These are phyloP conservation scores for Caenorhabditis japonica DNA, from an alignment of 2,888 invertebrate genomes.

Conservation along the genomic window DNA sequence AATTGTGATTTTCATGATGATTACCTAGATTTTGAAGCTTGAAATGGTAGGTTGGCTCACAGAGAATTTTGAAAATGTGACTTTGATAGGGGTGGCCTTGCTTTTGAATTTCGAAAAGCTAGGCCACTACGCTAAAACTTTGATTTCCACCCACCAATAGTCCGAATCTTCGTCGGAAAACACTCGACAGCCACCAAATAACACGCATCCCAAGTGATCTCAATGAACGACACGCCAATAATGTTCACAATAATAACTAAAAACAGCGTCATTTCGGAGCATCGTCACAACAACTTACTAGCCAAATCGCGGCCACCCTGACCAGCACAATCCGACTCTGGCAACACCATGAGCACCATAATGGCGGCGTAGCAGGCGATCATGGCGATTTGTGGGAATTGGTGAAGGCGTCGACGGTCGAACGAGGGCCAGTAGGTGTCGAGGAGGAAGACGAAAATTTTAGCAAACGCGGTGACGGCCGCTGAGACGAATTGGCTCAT, in stretches of 20 bases:
- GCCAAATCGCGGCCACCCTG: slow-evolving; percentile 54
- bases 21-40: no score
- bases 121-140: neutral
- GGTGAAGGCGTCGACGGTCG: slow-evolving; percentile 72
- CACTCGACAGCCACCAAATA: slow-evolving; percentile 74
- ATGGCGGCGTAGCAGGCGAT: slow-evolving; percentile 67
- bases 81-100: no score
- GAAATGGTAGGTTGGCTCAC: no score
- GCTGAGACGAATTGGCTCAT: slow-evolving; percentile 61
- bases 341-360: slow-evolving; percentile 62
- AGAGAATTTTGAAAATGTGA: no score
- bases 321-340: slow-evolving; percentile 51
- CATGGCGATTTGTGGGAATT: slow-evolving; percentile 69
- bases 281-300: slow-evolving; percentile 37
- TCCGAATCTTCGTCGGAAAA: slow-evolving; percentile 63
- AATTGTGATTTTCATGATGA: neutral
- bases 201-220: slow-evolving; percentile 75
- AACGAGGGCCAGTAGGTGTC: slow-evolving; percentile 68
- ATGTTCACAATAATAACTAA: slow-evolving; percentile 70
- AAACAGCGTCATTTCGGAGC: no score
- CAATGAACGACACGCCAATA: slow-evolving; percentile 72
- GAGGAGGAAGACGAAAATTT: slow-evolving; percentile 67
- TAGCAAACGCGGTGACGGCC: slow-evolving; percentile 57
- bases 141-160: slow-evolving; percentile 29
- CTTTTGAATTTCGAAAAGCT: no score